Base-by-base conservation (phyloP, 2,797 vertebrate genomes). In the Platalea minor region DNA sequence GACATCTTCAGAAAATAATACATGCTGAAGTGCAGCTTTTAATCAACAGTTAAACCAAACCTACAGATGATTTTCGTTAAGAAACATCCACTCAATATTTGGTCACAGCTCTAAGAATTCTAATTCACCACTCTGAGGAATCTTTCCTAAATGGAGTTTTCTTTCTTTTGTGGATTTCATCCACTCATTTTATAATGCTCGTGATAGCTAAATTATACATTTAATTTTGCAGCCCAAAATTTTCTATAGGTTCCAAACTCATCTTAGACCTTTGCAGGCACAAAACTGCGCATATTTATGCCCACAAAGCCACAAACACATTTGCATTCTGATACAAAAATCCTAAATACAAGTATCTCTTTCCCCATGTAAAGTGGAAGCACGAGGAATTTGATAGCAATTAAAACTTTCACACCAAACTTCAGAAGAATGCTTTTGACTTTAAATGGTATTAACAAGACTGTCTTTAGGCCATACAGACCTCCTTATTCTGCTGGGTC, bases 401-500 rank as follows among this genome's bases (percentile, higher is more conserved):
- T 41, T 29, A 19, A 86, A 89, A 83, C 4, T 64, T 69, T 51
- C n/a, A 76, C 29, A 56, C 7, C 28, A 63, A 73, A 85, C 17
- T 91, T 82, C 39, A 90, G 64, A 88, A 69, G 39, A 57, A 46
- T 24, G 14, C 7, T 68, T 85, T 68, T 77, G 76, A 81, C 24
- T 9, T 35, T 41, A 37, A 74, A 31, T 46, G 2, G 33, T 8
- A 56, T 54, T 57, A 72, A 57, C 33, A 45, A 59, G 33, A 18
- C 14, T 83, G 37, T 51, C 41, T 75, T 57, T 21, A 29, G 31
- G 28, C 70, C 26, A 54, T 50, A 96, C 98, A 92, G 60, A 99
- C 99, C 99, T 99, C 99, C 91, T 99, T 99, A 98, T 99, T 99
- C 97, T 99, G 99, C 94, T 99, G 99, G 2, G 99, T 99, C 98